Evolutionary conservation across 2,888 invertebrate genomes (phyloP), one percentile per base, ranked within the genome.

Genomic region (Rotaria macrura): DNA sequence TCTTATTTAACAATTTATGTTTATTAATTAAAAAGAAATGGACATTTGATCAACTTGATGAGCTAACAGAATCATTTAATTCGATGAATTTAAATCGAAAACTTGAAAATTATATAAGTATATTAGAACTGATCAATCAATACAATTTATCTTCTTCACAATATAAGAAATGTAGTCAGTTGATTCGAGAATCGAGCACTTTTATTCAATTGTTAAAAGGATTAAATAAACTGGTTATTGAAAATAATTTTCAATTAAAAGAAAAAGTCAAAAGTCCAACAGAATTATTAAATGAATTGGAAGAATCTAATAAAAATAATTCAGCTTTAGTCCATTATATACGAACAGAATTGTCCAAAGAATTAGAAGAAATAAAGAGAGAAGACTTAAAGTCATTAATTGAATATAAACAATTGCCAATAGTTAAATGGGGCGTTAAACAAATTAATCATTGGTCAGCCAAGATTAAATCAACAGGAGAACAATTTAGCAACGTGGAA

Each of bases 211-310:
- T 23, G 10, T 38, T 84, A 38, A 34, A 38, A 23, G 29, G 23
- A 38, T 54, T 84, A 29, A 84, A 84, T 38, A 17, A 34, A 84
- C 40, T 84, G 43, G 12, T 52, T 20, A 40, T 84, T 38, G 84
- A 84, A 54, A 84, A 84, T 84, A 54, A 54, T 84, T 84, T 84
- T 54, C 84, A 84, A 84, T 52, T 54, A 38, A 54, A 52, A 84
- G 84, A 55, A 17, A 84, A 84, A 54, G 25, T 84, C 4, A 84
- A 84, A 84, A 40, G 34, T 84, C 52, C 38, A 55, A 25, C 38
- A 34, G 54, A 54, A 34, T 34, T 84, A 25, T 84, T 84, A 38
- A 52, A 20, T 84, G 84, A 84, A 49, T 52, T 84, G 6, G 17
- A 54, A 84, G 20, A 29, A 54, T 9, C 20, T 25, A 84, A 84